A percentile compares a stretch with the other conserved stretches of the same genome.
Conservation (phyloP, 2,888 invertebrate species). For the Teinopalpus imperialis region DNA sequence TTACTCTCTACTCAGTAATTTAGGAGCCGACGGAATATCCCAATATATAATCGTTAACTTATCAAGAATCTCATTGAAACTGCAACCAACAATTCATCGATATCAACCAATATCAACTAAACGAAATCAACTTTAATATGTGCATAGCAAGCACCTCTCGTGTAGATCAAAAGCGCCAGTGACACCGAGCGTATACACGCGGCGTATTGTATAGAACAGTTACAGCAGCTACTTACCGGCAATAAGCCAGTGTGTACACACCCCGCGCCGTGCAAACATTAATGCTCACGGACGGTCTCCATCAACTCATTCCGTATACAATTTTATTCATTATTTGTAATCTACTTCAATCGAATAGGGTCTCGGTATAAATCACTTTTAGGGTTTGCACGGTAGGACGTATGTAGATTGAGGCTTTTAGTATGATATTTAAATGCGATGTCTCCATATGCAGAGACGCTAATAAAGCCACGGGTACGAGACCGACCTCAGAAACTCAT, state of each 20-base stretch:
- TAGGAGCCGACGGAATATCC: too few species aligned
- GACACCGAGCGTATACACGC: conserved; percentile 43
- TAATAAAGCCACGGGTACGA: conserved; percentile 60
- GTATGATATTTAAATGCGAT: conserved; percentile 77
- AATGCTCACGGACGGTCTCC: conserved; percentile 60
- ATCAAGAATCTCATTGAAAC: conserved; percentile 14
- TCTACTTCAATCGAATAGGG: conserved; percentile 80
- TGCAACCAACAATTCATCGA: conserved; percentile 16
- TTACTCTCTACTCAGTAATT: too few species aligned
- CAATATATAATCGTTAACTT: conserved; percentile 5
- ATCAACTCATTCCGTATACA: conserved; percentile 79
- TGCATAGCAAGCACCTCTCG: conserved; percentile 17
- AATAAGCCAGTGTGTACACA: conserved; percentile 54
- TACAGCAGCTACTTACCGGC: conserved; percentile 59
- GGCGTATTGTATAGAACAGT: conserved; percentile 39
- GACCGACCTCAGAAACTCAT: conserved; percentile 71
- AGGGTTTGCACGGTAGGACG: conserved; percentile 73
- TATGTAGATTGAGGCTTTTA: conserved; percentile 80
- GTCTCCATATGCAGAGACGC: conserved; percentile 53
- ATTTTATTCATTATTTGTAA: conserved; percentile 82
- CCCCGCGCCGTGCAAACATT: conserved; percentile 61
- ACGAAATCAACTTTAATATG: conserved; percentile 22
- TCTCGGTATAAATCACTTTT: conserved; percentile 79
- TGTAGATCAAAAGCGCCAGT: conserved; percentile 47
- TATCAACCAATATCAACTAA: conserved; percentile 17